Base-by-base conservation (phyloP, 2,888 invertebrate species). In the Volucella inanis region DNA sequence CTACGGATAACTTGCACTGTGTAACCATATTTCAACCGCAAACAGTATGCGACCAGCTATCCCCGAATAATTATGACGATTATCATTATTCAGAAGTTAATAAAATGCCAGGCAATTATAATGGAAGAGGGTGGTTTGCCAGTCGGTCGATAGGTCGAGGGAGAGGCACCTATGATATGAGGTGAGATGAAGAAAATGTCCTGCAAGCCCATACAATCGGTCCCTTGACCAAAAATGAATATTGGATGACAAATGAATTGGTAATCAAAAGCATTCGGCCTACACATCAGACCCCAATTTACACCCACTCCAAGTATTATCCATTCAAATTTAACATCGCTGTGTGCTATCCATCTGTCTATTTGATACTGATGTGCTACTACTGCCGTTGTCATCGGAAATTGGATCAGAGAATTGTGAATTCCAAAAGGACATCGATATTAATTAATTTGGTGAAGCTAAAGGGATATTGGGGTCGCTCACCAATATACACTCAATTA, bases 371-470 rank as follows among this genome's bases (percentile, higher is more conserved):
- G 41, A 64, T 72, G 65, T 71, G 45, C 76, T 74, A 65, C 71
- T 71, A 49, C 64, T 71, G 75, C 68, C 68, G 67, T 80, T 80
- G 85, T 83, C 78, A 67, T 85, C 81, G 81, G 72, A 85, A 85
- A 85, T 85, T 85, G 85, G 85, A 85, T 81, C 85, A 81, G 85
- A 85, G 85, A 81, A 85, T 85, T 81, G 85, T 81, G 85, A 80
- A 80, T 81, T 81, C 81, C 85, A 85, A 85, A 85, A 85, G 80
- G 85, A 85, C 85, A 85, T 85, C 85, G 85, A 85, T 85, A 81
- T 85, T 85, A 85, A 85, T 85, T 85, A 85, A 85, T 85, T 81
- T 85, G 85, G 76, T 81, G 72, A 76, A 77, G 43, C 81, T 74
- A 68, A 85, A 72, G 81, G 81, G 85, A 79, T 78, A 75, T 84